A percentile compares a stretch with the other conserved stretches of the same genome.
Conservation (phyloP, 1,140 invertebrate species). For the Theocolax elegans region DNA sequence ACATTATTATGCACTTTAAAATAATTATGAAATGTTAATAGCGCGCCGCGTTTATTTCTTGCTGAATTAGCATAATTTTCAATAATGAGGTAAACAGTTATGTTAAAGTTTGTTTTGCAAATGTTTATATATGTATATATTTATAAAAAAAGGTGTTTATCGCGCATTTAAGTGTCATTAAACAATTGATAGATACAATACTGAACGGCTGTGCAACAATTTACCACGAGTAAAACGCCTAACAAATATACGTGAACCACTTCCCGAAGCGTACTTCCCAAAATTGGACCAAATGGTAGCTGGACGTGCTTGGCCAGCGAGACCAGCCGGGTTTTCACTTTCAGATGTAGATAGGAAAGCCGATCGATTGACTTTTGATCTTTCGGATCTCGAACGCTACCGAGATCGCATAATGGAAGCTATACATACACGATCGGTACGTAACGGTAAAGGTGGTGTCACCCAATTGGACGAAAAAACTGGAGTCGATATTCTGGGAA, state of each 20-base stretch:
- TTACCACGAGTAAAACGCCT: conserved; percentile 69
- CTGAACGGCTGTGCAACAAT: conserved; percentile 68
- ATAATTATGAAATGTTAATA: too few species aligned
- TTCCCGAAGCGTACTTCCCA: conserved; percentile 78
- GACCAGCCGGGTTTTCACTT: conserved; percentile 71
- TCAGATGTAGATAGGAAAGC: conserved; percentile 74
- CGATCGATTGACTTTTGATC: conserved; percentile 75
- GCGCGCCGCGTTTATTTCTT: too few species aligned
- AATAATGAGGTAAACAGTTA: too few species aligned
- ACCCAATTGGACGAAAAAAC: conserved; percentile 72
- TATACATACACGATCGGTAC: conserved; percentile 75
- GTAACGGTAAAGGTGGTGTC: conserved; percentile 65
- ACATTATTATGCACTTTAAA: too few species aligned
- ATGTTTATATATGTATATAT: too few species aligned
- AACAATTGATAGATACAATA: conserved; percentile 80
- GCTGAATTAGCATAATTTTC: too few species aligned
- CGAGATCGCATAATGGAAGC: conserved; percentile 79
- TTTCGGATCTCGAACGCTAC: conserved; percentile 79
- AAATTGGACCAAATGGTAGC: conserved; percentile 77
- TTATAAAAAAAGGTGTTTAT: too few species aligned
- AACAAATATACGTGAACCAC: conserved; percentile 72
- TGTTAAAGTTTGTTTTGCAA: too few species aligned
- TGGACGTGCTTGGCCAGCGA: conserved; percentile 73
- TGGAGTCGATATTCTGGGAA: conserved; percentile 84
- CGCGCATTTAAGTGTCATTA: too few species aligned